Percentiles rank a stretch among this genome's conserved stretches.
phyloP scores from a whole-genome alignment of 2,797 vertebrate species.

The Erithacus rubecula region DNA sequence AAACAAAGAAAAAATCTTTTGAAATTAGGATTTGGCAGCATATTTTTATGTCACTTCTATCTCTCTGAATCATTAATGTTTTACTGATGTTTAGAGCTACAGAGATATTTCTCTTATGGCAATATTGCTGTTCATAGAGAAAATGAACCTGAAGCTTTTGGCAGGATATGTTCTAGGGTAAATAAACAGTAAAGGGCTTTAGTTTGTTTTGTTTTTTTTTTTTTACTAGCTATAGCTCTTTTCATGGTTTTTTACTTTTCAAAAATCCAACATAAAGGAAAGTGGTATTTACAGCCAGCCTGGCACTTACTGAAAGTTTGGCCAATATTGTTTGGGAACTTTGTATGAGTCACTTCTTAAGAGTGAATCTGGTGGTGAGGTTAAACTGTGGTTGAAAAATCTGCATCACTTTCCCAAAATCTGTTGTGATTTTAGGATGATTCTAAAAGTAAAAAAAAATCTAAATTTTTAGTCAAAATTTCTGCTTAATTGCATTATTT shows the following conservation, averaged over 20 bases:
- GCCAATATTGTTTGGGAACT: not conserved
- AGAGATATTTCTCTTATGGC: not conserved
- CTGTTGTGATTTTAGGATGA: not conserved
- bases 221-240: not conserved
- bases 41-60: not conserved
- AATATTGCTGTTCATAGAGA: not conserved
- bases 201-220: not conserved
- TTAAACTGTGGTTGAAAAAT: not conserved
- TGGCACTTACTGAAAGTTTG: not conserved
- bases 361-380: not conserved
- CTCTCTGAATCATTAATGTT: slow-evolving; percentile 19
- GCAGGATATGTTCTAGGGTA: not conserved
- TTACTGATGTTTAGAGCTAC: slow-evolving; percentile 5
- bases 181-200: not conserved
- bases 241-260: not conserved
- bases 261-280: not conserved
- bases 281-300: not conserved
- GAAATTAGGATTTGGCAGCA: not conserved
- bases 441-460: not conserved
- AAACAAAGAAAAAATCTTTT: not conserved
- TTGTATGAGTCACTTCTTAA: not conserved
- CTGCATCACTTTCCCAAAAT: not conserved
- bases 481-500: not conserved
- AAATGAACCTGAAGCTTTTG: not conserved
- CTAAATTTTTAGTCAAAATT: not conserved